Evolutionary conservation across 1,140 invertebrate genomes (phyloP).

Genomic region (Drosophila repletoides): DNA sequence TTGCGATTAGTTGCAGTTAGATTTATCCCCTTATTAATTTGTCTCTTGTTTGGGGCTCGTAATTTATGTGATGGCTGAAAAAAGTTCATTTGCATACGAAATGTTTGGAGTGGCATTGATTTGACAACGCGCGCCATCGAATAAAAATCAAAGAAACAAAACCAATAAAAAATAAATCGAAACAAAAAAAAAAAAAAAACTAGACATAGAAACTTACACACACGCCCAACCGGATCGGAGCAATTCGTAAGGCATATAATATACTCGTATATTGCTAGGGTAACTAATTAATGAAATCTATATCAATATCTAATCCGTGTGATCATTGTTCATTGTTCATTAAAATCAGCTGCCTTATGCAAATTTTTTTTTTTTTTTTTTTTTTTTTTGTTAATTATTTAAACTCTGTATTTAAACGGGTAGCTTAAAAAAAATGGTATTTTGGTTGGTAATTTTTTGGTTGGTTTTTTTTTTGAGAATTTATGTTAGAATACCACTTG

Average conservation of each 20-base stretch:
- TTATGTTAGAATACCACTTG: too few relatives aligned
- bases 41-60: conserved; percentile 67
- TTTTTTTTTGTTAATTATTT: too few relatives aligned
- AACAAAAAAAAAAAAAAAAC: not conserved
- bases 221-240: conserved; percentile 29
- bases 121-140: conserved; percentile 56
- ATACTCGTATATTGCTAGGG: conserved; percentile 13
- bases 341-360: conserved; percentile 38
- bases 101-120: conserved; percentile 76
- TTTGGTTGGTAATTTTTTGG: not conserved
- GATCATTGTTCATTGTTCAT: conserved; percentile 50
- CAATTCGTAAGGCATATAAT: conserved; percentile 18
- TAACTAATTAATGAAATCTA: conserved; percentile 77
- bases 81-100: conserved; percentile 70
- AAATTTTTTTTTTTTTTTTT: too few relatives aligned
- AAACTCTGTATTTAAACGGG: too few relatives aligned
- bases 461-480: conserved; percentile 10
- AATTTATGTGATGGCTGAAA: conserved; percentile 66
- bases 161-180: not conserved
- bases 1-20: not conserved
- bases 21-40: conserved; percentile 56
- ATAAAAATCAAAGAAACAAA: not conserved
- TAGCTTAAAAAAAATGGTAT: too few relatives aligned
- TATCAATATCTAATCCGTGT: conserved; percentile 64
- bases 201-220: conserved; percentile 5